Evolutionary conservation across 2,113 vertebrate genomes (phyloP), one percentile per base, ranked within the genome.

Genomic region (Archocentrus centrarchus): DNA sequence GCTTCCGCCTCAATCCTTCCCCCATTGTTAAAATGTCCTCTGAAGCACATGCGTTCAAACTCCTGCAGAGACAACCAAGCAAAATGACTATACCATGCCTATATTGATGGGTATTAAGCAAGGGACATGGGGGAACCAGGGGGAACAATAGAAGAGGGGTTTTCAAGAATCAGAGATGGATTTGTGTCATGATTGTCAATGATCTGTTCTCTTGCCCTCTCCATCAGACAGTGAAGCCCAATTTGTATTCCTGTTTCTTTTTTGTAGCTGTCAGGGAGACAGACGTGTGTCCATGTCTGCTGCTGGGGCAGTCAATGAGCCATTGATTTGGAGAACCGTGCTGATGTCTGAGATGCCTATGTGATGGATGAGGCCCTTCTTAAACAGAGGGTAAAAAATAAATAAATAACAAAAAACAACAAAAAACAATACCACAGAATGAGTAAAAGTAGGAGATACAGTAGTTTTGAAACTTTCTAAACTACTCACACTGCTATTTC

Each of bases 161-260:
- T 82, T 92, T 92, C 75, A 88, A 84, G 81, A 95, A 90, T 93
- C 86, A 90, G 81, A 94, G 89, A 87, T 93, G 87, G 90, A 92
- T 94, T 93, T 91, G 82, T 91, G 88, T 90, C 89, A 91, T 92
- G 91, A 93, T 93, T 91, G 86, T 92, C 90, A 92, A 93, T 95
- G 92, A 95, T 95, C 87, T 87, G 80, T 90, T 91, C 59, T 85
- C 79, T 86, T 78, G 90, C 75, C 89, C 86, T 92, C 82, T 85
- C 82, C 82, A 87, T 87, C 86, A 90, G 88, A 92, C 88, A 91
- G 91, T 81, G 80, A 89, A 87, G 80, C 85, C 86, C 89, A 83
- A 93, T 94, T 94, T 93, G 83, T 90, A 86, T 93, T 91, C 84
- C 76, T 82, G 70, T 87, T 92, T 90, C 86, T 91, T 92, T 92